Conservation (phyloP, 2,113 vertebrate species). For the Australoheros scitulus region DNA sequence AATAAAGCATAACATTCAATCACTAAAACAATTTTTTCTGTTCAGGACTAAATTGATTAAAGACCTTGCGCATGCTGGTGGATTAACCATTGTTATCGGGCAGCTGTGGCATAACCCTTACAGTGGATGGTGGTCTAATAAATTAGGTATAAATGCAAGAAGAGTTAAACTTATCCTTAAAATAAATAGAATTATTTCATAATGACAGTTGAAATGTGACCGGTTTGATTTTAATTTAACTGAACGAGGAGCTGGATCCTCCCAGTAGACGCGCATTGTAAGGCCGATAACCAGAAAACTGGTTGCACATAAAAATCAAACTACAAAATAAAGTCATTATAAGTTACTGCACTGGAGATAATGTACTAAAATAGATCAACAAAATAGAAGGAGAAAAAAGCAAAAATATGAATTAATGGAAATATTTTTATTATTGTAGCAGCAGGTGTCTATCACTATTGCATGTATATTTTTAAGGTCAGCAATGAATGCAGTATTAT, state of each 20-base stretch:
- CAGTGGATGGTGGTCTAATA: too few relatives aligned
- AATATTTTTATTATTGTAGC: neutral
- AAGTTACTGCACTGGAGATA: neutral
- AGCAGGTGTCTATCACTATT: neutral
- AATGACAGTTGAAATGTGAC: neutral
- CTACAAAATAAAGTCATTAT: neutral
- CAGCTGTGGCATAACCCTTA: too few relatives aligned
- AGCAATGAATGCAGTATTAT: neutral
- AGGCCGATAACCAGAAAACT: neutral
- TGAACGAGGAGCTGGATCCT: neutral
- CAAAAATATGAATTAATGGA: neutral
- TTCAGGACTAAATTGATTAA: too few relatives aligned
- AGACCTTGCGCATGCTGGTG: too few relatives aligned
- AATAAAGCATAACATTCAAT: too few relatives aligned
- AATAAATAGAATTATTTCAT: neutral
- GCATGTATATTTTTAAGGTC: neutral
- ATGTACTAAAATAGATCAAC: neutral
- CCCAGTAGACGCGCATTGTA: neutral
- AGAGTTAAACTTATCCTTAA: neutral
- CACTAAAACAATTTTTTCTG: too few relatives aligned
- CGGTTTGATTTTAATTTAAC: neutral
- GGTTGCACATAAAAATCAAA: neutral
- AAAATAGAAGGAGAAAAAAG: neutral
- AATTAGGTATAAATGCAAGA: neutral
- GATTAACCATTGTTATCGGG: too few relatives aligned